Base-by-base conservation (phyloP, 2,888 invertebrate species). In the Papilio demoleus region DNA sequence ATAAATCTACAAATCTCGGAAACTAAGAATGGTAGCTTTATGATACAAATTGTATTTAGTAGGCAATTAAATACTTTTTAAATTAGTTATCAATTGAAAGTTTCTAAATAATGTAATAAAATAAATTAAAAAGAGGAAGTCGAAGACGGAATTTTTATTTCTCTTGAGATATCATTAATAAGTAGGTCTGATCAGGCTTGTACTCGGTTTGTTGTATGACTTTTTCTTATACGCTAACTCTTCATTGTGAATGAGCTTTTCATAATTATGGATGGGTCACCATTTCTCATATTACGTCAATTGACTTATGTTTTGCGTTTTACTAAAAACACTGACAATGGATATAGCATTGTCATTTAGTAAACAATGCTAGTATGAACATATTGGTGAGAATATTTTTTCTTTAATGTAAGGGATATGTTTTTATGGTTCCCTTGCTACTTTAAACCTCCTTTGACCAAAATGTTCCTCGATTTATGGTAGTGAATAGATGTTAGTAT, bases 361-460 rank as follows among this genome's bases (percentile, higher is more conserved):
- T n/a, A 53, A 27, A 56, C 31, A 56, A 56, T 56, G 11, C 31
- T 56, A 56, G 53, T 31, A 56, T 56, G 27, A 9, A 56, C 31
- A 31, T 56, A n/a, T 27, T 11, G 4, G n/a, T 56, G 53, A 56
- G 53, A 56, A 53, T 27, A 19, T 53, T 50, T 24, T 56, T 56
- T 53, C n/a, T 53, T 9, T 6, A 56, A 5, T 36, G 9, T 47
- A n/a, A 17, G 27, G n/a, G 5, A 56, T 31, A 31, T 11, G 2
- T 56, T 17, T 53, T 53, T 53, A 24, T 27, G 27, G 24, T 53
- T 53, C n/a, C 24, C 53, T 53, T 8, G 8, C 14, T 27, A 45
- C 45, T 45, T 45, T 9, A 0, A 19, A 14, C 27, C 27, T 22
- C 22, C 3, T 4, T 22, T 22, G 22, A 50, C 1, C 6, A 27